These are phyloP conservation scores for Merops nubicus DNA, from an alignment of 2,113 vertebrate species.

Conservation along the genomic window DNA sequence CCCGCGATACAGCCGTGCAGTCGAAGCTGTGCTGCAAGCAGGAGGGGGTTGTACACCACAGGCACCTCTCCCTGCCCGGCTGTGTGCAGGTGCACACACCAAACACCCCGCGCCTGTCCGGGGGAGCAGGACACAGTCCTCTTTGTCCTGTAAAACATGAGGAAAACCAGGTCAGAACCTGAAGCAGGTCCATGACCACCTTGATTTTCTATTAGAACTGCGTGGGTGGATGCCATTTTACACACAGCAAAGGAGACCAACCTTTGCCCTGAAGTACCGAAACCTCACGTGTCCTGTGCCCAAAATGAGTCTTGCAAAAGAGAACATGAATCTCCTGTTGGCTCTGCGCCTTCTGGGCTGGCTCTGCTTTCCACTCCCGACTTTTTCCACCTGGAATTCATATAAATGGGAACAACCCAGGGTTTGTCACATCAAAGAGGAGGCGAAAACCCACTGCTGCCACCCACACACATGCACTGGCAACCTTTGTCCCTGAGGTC, in stretches of 20 bases:
- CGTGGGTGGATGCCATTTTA: accelerated
- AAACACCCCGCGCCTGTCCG: neutral
- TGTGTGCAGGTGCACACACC: neutral
- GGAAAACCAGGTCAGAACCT: neutral
- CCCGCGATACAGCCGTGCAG: neutral
- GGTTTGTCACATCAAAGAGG: neutral
- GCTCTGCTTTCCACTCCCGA: neutral
- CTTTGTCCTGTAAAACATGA: accelerated
- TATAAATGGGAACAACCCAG: too few relatives aligned
- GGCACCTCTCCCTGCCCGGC: neutral
- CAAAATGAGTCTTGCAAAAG: neutral
- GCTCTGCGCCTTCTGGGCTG: neutral
- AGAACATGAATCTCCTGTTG: accelerated
- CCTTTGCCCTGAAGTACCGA: neutral
- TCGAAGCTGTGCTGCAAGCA: neutral
- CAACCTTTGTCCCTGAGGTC: neutral
- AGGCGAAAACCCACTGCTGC: accelerated
- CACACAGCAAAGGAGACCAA: neutral
- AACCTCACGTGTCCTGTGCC: accelerated
- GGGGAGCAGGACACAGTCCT: neutral
- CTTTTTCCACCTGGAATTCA: neutral
- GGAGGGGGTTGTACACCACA: neutral
- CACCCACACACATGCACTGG: accelerated
- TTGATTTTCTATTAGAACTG: neutral
- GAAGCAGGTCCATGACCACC: accelerated